These are phyloP conservation scores for Timema cristinae DNA, from an alignment of 2,888 invertebrate species.

Conservation along the genomic window DNA sequence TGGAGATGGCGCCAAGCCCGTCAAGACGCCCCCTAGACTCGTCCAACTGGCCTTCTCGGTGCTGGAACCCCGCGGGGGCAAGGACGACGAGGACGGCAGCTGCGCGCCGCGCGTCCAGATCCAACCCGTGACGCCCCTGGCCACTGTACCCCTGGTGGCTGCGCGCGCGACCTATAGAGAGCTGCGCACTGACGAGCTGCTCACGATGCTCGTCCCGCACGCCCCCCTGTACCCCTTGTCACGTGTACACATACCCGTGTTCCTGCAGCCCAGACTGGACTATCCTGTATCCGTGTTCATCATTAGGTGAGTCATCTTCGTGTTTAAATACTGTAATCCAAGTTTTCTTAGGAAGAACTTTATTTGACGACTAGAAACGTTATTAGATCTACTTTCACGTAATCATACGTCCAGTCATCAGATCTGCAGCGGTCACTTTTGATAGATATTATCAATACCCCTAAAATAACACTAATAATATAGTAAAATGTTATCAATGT, in stretches of 20 bases:
- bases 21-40: slow-evolving; percentile 65
- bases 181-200: slow-evolving; percentile 74
- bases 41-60: slow-evolving; percentile 84
- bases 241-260: slow-evolving; percentile 85
- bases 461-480: too few relatives aligned
- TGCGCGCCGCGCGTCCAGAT: slow-evolving; percentile 73
- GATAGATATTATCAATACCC: too few relatives aligned
- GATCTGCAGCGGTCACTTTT: too few relatives aligned
- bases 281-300: slow-evolving; percentile 71
- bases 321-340: neutral
- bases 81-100: slow-evolving; percentile 53
- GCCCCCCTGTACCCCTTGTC: slow-evolving; percentile 86
- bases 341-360: too few relatives aligned
- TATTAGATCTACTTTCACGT: too few relatives aligned
- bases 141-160: slow-evolving; percentile 65
- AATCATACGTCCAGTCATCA: too few relatives aligned
- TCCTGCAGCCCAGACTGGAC: slow-evolving; percentile 67
- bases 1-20: slow-evolving; percentile 48
- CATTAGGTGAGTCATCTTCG: slow-evolving; percentile 62
- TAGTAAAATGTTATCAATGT: too few relatives aligned
- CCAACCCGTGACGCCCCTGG: slow-evolving; percentile 54
- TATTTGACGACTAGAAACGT: too few relatives aligned
- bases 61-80: slow-evolving; percentile 72
- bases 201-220: slow-evolving; percentile 82
- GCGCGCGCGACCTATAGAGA: slow-evolving; percentile 80